phyloP scores from a whole-genome alignment of 2,113 vertebrate species.

The Atrichornis clamosus region DNA sequence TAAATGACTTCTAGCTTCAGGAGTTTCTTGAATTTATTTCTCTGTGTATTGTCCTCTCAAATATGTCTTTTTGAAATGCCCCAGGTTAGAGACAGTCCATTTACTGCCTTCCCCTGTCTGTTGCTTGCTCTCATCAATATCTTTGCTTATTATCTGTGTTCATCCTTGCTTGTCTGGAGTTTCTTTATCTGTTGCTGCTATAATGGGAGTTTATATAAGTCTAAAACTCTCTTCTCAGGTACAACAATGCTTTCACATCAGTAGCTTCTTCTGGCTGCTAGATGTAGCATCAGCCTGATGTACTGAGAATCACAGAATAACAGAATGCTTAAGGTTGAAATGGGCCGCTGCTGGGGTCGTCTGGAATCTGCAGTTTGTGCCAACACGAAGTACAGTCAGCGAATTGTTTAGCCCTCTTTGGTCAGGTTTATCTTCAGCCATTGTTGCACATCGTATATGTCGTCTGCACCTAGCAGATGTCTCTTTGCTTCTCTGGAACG shows the following conservation, averaged over 20 bases:
- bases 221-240: background rate
- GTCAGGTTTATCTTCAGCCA: background rate
- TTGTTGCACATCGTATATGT: background rate
- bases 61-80: background rate
- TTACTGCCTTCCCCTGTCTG: background rate
- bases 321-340: background rate
- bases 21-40: background rate
- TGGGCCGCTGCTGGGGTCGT: background rate
- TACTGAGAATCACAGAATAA: background rate
- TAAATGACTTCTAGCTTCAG: background rate
- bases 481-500: background rate
- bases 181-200: background rate
- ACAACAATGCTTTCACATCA: background rate
- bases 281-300: accelerated
- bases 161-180: background rate
- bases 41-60: background rate
- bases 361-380: background rate
- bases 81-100: background rate
- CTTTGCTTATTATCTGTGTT: background rate
- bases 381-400: background rate
- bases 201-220: background rate
- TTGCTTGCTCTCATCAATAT: background rate
- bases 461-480: background rate
- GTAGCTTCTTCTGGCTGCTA: background rate
- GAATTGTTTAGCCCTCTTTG: background rate